These are phyloP conservation scores for Nephila pilipes DNA, from an alignment of 1,140 invertebrate genomes.

Conservation along the genomic window DNA sequence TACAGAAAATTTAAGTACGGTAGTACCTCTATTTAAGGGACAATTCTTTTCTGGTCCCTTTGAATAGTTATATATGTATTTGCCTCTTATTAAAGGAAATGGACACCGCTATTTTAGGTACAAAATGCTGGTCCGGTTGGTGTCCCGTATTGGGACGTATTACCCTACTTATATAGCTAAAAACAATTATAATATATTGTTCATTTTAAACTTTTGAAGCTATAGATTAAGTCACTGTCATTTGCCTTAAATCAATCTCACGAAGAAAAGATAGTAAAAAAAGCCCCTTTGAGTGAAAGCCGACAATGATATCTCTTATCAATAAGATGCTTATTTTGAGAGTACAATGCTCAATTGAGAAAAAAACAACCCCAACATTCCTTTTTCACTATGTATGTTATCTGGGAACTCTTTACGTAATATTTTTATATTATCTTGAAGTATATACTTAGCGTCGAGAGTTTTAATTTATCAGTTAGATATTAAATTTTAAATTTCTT, in stretches of 20 bases:
- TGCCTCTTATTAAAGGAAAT: no score
- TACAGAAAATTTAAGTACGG: no score
- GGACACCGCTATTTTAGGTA: no score
- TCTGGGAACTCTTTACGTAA: conserved; percentile 34
- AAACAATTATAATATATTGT: no score
- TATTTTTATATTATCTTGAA: conserved; percentile 23
- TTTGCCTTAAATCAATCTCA: neutral
- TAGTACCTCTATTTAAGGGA: no score
- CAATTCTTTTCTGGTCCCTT: no score
- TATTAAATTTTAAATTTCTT: neutral
- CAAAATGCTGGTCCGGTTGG: no score
- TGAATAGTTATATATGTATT: no score
- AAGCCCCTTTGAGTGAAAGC: neutral
- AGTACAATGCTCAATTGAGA: conserved; percentile 35
- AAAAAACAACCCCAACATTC: conserved; percentile 29
- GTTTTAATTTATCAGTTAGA: neutral
- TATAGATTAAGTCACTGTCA: neutral
- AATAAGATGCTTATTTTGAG: conserved; percentile 5
- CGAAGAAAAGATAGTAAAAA: neutral
- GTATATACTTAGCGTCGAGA: neutral
- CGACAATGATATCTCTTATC: conserved; percentile 36
- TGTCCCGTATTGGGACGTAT: no score
- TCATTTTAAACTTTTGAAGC: neutral
- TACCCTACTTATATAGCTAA: no score
- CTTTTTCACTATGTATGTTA: conserved; percentile 19